A percentile compares a stretch with the other conserved stretches of the same genome.
Conservation (phyloP, 2,797 vertebrate species). For the Alectoris magna region DNA sequence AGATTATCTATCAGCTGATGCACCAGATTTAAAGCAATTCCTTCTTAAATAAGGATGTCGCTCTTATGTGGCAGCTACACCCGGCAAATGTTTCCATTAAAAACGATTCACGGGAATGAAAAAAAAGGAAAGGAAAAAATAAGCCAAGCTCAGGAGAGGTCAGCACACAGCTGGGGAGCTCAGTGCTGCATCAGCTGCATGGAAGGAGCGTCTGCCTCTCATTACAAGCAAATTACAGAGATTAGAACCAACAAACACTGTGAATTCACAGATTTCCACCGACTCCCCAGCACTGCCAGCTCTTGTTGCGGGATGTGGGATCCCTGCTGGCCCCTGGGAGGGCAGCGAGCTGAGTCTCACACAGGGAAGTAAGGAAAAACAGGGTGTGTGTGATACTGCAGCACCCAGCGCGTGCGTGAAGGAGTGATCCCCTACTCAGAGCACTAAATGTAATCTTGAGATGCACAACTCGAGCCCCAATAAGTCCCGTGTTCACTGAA, state of each 20-base stretch:
- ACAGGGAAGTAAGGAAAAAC: fast-evolving
- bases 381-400: neutral
- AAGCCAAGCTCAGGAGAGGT: neutral
- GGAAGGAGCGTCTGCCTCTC: neutral
- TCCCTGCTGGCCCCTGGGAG: fast-evolving
- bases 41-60: neutral
- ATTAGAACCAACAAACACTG: fast-evolving
- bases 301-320: fast-evolving
- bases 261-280: fast-evolving
- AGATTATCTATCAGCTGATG: neutral
- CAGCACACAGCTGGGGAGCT: fast-evolving
- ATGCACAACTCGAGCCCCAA: fast-evolving
- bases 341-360: fast-evolving
- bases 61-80: neutral
- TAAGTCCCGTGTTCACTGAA: neutral
- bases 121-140: neutral
- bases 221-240: fast-evolving
- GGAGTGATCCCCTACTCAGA: fast-evolving
- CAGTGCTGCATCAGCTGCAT: neutral
- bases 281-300: neutral
- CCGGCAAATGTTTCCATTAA: fast-evolving
- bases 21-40: neutral
- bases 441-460: fast-evolving
- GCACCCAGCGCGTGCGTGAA: neutral
- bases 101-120: fast-evolving